Percentiles rank a stretch among this genome's conserved stretches.
Conservation (phyloP, 2,888 invertebrate species). For the Cantharis rufa region DNA sequence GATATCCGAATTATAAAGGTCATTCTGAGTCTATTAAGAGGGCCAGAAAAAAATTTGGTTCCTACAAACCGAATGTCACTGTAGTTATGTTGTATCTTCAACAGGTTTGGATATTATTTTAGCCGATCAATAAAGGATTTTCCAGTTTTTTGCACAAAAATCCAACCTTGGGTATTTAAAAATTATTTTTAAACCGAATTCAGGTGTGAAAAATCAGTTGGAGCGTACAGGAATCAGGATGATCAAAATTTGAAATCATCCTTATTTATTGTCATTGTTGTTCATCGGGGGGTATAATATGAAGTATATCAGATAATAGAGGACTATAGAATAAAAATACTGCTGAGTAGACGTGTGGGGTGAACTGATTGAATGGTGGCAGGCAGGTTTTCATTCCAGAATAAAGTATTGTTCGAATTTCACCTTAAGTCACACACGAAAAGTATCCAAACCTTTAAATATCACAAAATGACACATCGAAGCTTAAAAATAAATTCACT, state of each 20-base stretch:
- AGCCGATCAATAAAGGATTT: background rate
- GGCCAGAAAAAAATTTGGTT: background rate
- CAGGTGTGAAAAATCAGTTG: background rate
- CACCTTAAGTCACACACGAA: background rate
- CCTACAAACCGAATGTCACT: background rate
- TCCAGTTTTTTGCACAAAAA: background rate
- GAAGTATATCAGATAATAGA: background rate
- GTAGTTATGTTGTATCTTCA: background rate
- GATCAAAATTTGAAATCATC: background rate
- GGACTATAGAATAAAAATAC: background rate
- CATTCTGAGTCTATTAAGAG: background rate
- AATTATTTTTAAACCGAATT: background rate
- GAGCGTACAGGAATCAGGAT: background rate
- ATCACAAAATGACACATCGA: constrained; percentile 3
- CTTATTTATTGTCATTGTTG: background rate
- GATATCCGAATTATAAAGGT: background rate
- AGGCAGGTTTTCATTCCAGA: background rate
- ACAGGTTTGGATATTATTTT: background rate
- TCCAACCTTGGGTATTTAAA: background rate
- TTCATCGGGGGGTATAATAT: background rate
- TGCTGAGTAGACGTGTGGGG: background rate
- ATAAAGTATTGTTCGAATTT: background rate
- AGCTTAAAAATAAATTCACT: constrained; percentile 11
- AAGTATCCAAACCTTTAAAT: background rate
- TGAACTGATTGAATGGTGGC: background rate